Evolutionary conservation across 2,888 invertebrate genomes (phyloP).

Genomic region (Hofmannophila pseudospretella): DNA sequence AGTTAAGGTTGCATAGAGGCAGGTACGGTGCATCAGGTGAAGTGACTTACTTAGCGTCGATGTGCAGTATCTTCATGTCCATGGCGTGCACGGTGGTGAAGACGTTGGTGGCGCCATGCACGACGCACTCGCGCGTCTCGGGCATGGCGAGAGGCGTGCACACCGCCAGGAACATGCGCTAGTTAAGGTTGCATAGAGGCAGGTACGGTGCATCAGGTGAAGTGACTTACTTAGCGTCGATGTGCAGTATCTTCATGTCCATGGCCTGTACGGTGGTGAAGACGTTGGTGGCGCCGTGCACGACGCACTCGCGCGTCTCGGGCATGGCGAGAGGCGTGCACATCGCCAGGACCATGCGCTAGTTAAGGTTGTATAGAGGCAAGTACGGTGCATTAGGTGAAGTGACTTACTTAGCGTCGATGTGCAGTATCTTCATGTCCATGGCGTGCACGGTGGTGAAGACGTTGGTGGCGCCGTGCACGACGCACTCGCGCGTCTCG

Average conservation of each 20-base stretch:
- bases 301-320: conserved; percentile 95
- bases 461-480: conserved; percentile 97
- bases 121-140: conserved; percentile 95
- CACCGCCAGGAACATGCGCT: conserved; percentile 96
- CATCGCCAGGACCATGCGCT: conserved; percentile 96
- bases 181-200: no score
- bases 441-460: conserved; percentile 97
- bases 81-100: conserved; percentile 97
- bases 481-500: conserved; percentile 95
- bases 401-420: conserved; percentile 95
- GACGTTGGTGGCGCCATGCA: conserved; percentile 97
- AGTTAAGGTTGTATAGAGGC: no score
- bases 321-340: conserved; percentile 99
- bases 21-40: no score
- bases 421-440: conserved; percentile 98
- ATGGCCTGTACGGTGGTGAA: conserved; percentile 97
- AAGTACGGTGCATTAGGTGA: no score
- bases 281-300: conserved; percentile 97
- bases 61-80: conserved; percentile 98
- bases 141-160: conserved; percentile 99
- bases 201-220: no score
- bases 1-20: no score
- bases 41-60: conserved; percentile 95
- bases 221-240: conserved; percentile 95
- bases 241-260: conserved; percentile 98